These are phyloP conservation scores for Teleopsis dalmanni DNA, from an alignment of 1,140 invertebrate species.

Conservation along the genomic window DNA sequence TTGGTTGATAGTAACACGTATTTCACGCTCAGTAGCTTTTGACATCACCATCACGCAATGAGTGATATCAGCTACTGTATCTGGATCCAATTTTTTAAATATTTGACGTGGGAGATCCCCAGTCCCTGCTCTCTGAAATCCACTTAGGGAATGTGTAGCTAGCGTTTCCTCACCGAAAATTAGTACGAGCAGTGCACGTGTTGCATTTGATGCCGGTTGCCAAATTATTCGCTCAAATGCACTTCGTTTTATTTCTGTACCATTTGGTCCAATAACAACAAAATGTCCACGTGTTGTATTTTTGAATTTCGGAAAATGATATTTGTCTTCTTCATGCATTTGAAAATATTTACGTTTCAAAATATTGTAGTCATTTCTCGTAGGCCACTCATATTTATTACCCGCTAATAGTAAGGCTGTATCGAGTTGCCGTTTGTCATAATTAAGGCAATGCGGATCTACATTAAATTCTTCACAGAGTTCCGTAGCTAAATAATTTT, in stretches of 20 bases:
- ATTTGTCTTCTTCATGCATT: no score
- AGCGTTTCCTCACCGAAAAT: constrained; percentile 38
- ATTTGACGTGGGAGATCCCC: constrained; percentile 28
- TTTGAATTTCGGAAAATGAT: no score
- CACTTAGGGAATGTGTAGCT: constrained; percentile 43
- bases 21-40: constrained; percentile 29
- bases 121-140: constrained; percentile 43
- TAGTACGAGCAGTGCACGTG: constrained; percentile 21
- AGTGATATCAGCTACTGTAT: constrained; percentile 40
- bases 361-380: no score
- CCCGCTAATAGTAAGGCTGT: no score
- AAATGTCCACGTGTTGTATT: no score
- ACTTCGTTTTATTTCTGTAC: constrained; percentile 27
- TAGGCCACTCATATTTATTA: no score
- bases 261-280: constrained; percentile 31
- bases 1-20: constrained; percentile 47
- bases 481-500: no score
- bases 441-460: no score
- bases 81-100: constrained; percentile 35
- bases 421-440: no score
- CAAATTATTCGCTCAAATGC: constrained; percentile 34
- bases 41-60: constrained; percentile 31
- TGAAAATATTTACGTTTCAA: no score
- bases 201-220: constrained; percentile 32
- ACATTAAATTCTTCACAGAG: no score